Evolutionary conservation across 2,797 vertebrate species (phyloP), one percentile per base, ranked within the genome.

Genomic region (Zalophus californianus): DNA sequence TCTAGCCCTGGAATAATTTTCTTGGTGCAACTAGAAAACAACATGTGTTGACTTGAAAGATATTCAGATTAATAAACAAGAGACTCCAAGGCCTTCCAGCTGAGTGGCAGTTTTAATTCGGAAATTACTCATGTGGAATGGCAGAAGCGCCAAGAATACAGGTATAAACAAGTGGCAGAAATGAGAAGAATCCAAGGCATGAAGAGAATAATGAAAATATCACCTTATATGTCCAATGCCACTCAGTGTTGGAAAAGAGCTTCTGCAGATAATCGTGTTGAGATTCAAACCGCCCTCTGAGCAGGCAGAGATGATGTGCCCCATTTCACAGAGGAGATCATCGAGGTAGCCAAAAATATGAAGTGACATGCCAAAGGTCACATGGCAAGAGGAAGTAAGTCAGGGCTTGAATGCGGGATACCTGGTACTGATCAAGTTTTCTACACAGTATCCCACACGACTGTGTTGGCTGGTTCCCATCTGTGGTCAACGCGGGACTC

Each of bases 21-120:
- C 93, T 86, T 3, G 1, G 77, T 41, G 41, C 66, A 90, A 52
- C 85, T 25, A 86, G 87, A 54, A 95, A 96, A 90, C 93, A 86
- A 50, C 90, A 80, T 94, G 68, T 87, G 83, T 86, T 75, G 83
- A 90, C 87, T 73, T 79, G 96, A 93, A 88, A 72, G 80, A 88
- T 90, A 93, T 3, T 92, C 92, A 75, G 60, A 92, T 97, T 86
- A 89, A 95, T 90, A 92, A 90, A 92, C 4, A 13, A 84, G 84
- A 88, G 82, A 95, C 90, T 88, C 70, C 27, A 70, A 96, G 32
- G 82, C 56, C 92, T 96, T 86, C 92, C 85, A 64, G 92, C 85
- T 72, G 87, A 93, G 90, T 6, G n/a, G 85, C 16, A 29, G 90
- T 56, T 92, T 93, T 95, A 86, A 94, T 96, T 80, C 6, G 5